Conservation (phyloP, 1,140 invertebrate species). For the Apis cerana region DNA sequence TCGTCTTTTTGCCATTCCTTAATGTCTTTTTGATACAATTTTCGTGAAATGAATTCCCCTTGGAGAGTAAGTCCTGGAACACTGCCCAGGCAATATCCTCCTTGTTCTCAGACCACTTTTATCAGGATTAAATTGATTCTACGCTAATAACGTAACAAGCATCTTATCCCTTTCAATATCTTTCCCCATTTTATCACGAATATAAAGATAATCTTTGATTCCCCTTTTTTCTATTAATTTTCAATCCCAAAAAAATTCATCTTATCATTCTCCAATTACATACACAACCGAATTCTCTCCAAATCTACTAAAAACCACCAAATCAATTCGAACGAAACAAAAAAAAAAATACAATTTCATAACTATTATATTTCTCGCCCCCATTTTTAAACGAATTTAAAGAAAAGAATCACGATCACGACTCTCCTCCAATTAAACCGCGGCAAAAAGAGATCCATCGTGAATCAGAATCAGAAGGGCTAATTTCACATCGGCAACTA, state of each 20-base stretch:
- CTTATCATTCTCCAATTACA: no score
- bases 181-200: neutral
- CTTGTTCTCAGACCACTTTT: slow-evolving; percentile 2
- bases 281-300: no score
- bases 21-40: slow-evolving; percentile 27
- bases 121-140: slow-evolving; percentile 27
- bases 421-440: neutral
- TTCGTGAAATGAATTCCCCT: slow-evolving; percentile 21
- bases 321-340: no score
- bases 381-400: neutral
- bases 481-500: slow-evolving; percentile 48
- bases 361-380: no score
- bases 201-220: neutral
- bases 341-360: no score
- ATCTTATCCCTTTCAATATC: neutral
- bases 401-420: neutral
- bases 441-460: neutral
- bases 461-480: slow-evolving; percentile 39
- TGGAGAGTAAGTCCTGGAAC: neutral
- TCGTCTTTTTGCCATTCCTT: slow-evolving; percentile 6
- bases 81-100: slow-evolving; percentile 6
- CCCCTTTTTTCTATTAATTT: neutral
- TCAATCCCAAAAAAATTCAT: no score
- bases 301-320: no score
- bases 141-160: slow-evolving; percentile 4